These are phyloP conservation scores for Heterodera carotae DNA, from an alignment of 1,140 invertebrate species.

Conservation along the genomic window DNA sequence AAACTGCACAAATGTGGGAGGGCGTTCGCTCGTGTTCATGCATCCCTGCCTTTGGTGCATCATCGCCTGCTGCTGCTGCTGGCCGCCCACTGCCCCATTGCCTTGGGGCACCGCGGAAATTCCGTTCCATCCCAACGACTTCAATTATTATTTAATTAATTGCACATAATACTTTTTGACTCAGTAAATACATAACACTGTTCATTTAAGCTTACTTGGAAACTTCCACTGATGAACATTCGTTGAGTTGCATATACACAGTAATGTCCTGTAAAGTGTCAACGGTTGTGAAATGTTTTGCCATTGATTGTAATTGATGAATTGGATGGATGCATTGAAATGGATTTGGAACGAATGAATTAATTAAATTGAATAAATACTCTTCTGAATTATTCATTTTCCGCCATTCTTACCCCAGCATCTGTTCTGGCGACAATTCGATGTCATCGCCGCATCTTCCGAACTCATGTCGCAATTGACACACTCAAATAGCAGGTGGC, in stretches of 20 bases:
- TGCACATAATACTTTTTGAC: not conserved
- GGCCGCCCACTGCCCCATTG: not conserved
- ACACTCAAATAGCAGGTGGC: conserved; percentile 44
- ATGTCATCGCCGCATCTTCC: conserved; percentile 54
- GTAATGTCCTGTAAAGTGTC: conserved; percentile 45
- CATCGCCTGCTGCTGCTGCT: conserved; percentile 18
- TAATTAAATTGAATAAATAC: not conserved
- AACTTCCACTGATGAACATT: conserved; percentile 27
- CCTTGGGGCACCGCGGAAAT: not conserved
- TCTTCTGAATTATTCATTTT: too few relatives aligned
- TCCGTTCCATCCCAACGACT: conserved; percentile 8
- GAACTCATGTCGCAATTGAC: conserved; percentile 57
- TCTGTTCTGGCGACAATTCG: conserved; percentile 56
- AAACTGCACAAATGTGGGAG: conserved; percentile 52
- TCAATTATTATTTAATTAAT: not conserved
- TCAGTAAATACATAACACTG: not conserved
- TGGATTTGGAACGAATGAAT: not conserved
- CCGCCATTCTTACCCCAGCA: conserved; percentile 29
- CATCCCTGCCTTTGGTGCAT: conserved; percentile 60
- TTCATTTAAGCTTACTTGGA: not conserved
- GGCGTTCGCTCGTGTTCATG: conserved; percentile 59
- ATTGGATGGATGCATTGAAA: too few relatives aligned
- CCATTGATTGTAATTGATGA: too few relatives aligned
- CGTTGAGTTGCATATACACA: conserved; percentile 57
- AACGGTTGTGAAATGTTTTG: conserved; percentile 4